Evolutionary conservation across 1,140 invertebrate genomes (phyloP), one percentile per base, ranked within the genome.

Genomic region (Catajapyx aquilonaris): DNA sequence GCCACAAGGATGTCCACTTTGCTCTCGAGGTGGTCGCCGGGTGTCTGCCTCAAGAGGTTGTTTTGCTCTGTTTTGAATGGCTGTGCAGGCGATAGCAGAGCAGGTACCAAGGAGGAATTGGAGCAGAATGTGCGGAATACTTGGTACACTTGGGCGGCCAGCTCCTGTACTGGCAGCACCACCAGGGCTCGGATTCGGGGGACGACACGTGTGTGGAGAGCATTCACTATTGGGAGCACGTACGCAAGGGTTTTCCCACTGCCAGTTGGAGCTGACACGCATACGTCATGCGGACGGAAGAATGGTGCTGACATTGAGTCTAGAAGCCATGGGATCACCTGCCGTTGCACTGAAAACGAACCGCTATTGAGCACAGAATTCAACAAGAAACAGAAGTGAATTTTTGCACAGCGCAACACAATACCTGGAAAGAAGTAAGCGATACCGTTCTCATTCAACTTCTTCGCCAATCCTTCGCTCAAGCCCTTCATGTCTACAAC

Each of bases 161-260:
- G 58, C 56, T 93, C 86, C 53, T 81, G 73, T 0, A 91, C 87
- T 7, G 93, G 93, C 34, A 95, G 57, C 11, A 98, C 75, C 18
- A 94, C 66, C 31, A 98, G 52, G 31, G 85, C 90, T 42, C 80
- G 59, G 10, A 96, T 64, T 47, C 70, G 61, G 41, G 59, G 64
- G 2, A 66, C 54, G 9, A 60, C 46, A 37, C 59, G 41, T 11
- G 45, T 34, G 41, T 53, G 52, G 44, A 68, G 47, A 41, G 56
- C 48, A 61, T 68, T 44, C 47, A 98, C 61, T 34, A 96, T 75
- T 10, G 93, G 93, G 38, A 97, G 57, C 40, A 84, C 83, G 69
- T 86, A 97, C 4, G 87, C 76, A 34, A 97, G 57, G 1, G 93
- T 97, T 66, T 98, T 98, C 7, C 93, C 93, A 68, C 87, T 94